Evolutionary conservation across 2,113 vertebrate genomes (phyloP).

Genomic region (Pachycephala philippinensis): DNA sequence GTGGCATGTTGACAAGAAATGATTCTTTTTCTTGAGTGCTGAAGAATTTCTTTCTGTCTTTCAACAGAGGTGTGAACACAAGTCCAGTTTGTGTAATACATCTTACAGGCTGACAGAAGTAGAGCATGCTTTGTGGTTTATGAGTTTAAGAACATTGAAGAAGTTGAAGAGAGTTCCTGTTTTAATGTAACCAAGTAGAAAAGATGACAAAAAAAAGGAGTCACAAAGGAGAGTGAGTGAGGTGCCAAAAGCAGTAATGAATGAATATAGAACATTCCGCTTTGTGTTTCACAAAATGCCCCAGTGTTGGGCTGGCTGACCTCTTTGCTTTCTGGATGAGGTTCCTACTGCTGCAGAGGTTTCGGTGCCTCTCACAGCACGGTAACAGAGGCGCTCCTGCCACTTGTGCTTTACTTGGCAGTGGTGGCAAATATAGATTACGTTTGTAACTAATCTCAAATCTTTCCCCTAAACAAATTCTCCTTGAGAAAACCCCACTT

Average conservation of each 20-base stretch:
- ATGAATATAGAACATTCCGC: not conserved
- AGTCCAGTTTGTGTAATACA: not conserved
- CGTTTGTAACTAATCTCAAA: not conserved
- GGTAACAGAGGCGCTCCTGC: not conserved
- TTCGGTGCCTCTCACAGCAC: rapidly evolving
- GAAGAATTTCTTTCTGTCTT: constrained; percentile 37
- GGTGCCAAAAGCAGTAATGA: not conserved
- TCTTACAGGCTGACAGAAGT: constrained; percentile 10
- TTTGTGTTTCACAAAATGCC: not conserved
- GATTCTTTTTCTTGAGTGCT: not conserved
- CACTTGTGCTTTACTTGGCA: rapidly evolving
- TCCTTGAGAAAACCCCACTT: rapidly evolving
- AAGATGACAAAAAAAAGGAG: not conserved
- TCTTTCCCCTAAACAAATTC: not conserved
- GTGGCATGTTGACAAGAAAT: not conserved
- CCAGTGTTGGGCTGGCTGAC: not conserved
- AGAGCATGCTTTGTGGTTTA: constrained; percentile 9
- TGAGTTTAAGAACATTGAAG: constrained; percentile 7
- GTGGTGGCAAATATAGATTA: rapidly evolving
- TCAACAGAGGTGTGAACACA: constrained; percentile 29
- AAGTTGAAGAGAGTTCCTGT: not conserved
- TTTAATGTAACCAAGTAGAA: not conserved
- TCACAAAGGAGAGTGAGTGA: not conserved
- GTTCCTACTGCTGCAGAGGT: not conserved
- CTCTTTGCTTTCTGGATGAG: not conserved